A percentile compares a stretch with the other conserved stretches of the same genome.
Conservation (phyloP, 2,888 invertebrate species). For the Tenthredo distinguenda region DNA sequence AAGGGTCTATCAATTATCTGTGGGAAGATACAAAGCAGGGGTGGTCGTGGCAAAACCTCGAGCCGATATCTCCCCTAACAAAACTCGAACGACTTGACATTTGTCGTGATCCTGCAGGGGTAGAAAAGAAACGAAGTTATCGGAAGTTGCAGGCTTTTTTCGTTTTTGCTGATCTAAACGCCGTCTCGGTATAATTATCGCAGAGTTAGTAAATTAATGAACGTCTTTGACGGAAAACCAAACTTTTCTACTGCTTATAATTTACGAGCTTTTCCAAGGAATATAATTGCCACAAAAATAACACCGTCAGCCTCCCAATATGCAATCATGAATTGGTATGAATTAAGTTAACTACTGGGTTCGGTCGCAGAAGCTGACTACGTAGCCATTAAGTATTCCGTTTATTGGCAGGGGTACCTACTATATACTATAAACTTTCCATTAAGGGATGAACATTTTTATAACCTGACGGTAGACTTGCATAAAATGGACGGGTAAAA, state of each 20-base stretch:
- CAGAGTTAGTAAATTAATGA: background rate
- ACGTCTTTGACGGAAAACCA: background rate
- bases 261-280: background rate
- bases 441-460: slow-evolving; percentile 37
- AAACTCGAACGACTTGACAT: slow-evolving; percentile 1
- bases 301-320: background rate
- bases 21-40: background rate
- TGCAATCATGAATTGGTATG: background rate
- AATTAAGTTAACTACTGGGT: slow-evolving; percentile 6
- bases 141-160: background rate
- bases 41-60: background rate
- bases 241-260: background rate
- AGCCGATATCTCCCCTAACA: background rate
- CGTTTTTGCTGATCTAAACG: background rate
- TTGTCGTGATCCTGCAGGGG: background rate
- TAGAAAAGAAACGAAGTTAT: background rate
- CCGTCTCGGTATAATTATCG: background rate
- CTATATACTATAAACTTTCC: slow-evolving; percentile 43
- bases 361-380: background rate
- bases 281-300: background rate
- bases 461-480: slow-evolving; percentile 13
- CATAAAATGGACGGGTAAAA: background rate
- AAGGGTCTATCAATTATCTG: background rate
- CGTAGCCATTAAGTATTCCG: slow-evolving; percentile 17
- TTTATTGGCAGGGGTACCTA: background rate